Percentiles rank a stretch among this genome's conserved stretches.
Conservation (phyloP, 2,888 invertebrate genomes). For the Synergus umbraculus region DNA sequence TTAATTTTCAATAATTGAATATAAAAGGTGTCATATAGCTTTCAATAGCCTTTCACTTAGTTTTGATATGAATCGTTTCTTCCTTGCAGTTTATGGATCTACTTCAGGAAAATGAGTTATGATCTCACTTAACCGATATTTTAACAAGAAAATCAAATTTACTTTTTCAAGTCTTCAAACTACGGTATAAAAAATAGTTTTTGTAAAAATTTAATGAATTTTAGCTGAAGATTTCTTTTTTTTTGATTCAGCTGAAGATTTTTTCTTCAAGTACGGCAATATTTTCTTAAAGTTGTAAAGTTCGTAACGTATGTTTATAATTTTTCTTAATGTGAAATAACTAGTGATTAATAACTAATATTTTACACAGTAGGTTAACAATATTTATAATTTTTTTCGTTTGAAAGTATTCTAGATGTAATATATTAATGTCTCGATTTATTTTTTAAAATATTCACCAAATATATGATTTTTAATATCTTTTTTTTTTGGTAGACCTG, state of each 20-base stretch:
- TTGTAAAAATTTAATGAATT: constrained; percentile 4
- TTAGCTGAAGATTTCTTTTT: neutral
- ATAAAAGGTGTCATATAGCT: neutral
- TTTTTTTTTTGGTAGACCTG: constrained; percentile 46
- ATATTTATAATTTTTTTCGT: constrained; percentile 1
- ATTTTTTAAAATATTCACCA: constrained; percentile 17
- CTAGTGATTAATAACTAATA: constrained; percentile 28
- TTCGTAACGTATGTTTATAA: constrained; percentile 3
- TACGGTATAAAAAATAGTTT: constrained; percentile 8
- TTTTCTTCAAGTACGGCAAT: neutral
- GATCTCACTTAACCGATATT: neutral
- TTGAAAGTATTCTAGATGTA: constrained; percentile 17
- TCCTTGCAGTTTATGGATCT: neutral
- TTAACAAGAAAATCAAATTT: neutral
- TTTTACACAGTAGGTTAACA: neutral
- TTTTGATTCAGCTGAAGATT: neutral
- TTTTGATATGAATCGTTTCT: constrained; percentile 11
- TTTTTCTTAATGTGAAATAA: constrained; percentile 8
- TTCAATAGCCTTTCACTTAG: neutral
- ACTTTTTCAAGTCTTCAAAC: neutral
- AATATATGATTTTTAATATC: constrained; percentile 1
- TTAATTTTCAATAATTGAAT: neutral
- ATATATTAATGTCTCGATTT: neutral
- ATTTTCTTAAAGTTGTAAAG: constrained; percentile 7
- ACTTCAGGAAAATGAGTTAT: constrained; percentile 8